These are phyloP conservation scores for Trichonephila clavata DNA, from an alignment of 1,140 invertebrate species.

Conservation along the genomic window DNA sequence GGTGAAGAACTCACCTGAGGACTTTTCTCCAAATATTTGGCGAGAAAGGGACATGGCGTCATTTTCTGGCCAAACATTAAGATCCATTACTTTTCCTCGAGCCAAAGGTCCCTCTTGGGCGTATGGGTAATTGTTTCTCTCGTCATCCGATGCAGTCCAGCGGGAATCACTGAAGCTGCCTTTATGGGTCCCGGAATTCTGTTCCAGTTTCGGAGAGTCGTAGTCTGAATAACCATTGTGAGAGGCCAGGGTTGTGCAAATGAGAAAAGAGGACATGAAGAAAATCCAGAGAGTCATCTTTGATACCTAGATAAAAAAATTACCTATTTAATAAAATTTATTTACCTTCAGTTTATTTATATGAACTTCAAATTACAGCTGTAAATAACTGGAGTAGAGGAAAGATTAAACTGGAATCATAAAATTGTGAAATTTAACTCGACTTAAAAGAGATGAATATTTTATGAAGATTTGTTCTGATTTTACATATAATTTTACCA, in stretches of 20 bases:
- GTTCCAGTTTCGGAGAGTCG: neutral
- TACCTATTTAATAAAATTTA: neutral
- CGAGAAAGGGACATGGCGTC: neutral
- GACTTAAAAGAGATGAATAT: too few species aligned
- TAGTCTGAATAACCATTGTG: slow-evolving; percentile 38
- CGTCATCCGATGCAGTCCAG: slow-evolving; percentile 21
- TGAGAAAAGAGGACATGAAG: slow-evolving; percentile 2
- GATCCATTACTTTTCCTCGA: neutral
- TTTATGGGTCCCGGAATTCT: neutral
- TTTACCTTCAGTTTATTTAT: too few species aligned
- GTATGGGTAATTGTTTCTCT: slow-evolving; percentile 7
- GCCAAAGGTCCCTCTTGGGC: neutral
- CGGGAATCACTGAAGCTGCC: neutral
- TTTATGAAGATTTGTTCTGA: too few species aligned
- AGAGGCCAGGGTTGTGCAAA: neutral
- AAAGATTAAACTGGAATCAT: too few species aligned
- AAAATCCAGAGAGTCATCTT: slow-evolving; percentile 14
- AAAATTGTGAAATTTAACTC: too few species aligned
- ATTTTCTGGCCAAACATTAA: neutral
- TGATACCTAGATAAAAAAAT: neutral
- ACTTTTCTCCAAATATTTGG: slow-evolving; percentile 35
- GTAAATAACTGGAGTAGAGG: too few species aligned
- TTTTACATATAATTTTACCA: too few species aligned
- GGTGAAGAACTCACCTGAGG: neutral
- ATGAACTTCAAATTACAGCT: too few species aligned